Evolutionary conservation across 2,888 invertebrate species (phyloP), one percentile per base, ranked within the genome.

Genomic region (Uropetala carovei): DNA sequence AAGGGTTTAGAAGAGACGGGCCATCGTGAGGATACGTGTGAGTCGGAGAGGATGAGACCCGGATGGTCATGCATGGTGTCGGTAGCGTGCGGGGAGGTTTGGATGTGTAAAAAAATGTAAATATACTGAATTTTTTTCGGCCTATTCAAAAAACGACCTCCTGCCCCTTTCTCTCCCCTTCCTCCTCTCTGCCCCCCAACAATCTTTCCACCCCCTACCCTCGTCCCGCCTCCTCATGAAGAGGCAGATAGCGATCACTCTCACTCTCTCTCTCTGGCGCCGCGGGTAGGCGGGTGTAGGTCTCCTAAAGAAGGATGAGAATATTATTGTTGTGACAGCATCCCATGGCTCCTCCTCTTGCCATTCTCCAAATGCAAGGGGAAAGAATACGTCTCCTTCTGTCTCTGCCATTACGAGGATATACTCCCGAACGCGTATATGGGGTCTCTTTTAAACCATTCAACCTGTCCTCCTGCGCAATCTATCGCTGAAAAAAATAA

Each of bases 321-420:
- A 89, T 89, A 89, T 89, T 89, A 89, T 43, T 89, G 89, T 68
- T 89, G 89, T 89, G 89, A 89, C 89, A 89, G 89, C 18, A 89
- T 89, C 68, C 89, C 60, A 43, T 68, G 64, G 86, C 30, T 86
- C 59, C 86, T 59, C 18, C 86, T 86, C 59, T 43, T 89, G 60
- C 60, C 60, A 86, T 86, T 86, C 59, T 86, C 18, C 59, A 59
- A 22, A 60, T 86, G 86, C 56, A 27, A 14, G 89, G n/a, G 89
- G 56, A 64, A 89, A 68, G 89, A 89, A 89, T 89, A 64, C 64
- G 30, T 43, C 43, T 30, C 64, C 89, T 64, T 89, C 89, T 89
- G 89, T 89, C 89, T 89, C 64, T 89, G 89, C 43, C 89, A 68
- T 89, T 89, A 89, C 43, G 43, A 43, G 89, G 68, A 89, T 68